Conservation (phyloP, 2,113 vertebrate species). For the Sylvia atricapilla region DNA sequence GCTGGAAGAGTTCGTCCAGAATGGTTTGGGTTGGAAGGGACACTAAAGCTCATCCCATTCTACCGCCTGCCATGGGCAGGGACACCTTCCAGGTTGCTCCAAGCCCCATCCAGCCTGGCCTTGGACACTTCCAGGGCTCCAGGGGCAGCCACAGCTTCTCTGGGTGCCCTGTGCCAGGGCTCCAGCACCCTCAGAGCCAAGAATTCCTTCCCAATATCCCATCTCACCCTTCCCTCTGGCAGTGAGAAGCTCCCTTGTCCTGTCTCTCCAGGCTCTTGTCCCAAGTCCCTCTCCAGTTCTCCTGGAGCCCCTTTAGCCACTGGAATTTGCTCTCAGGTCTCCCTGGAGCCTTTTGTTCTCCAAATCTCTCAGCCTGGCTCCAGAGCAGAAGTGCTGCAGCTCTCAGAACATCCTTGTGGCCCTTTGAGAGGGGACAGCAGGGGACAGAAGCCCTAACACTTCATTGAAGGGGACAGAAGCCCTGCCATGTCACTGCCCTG, state of each 20-base stretch:
- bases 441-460: not conserved
- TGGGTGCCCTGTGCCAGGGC: not conserved
- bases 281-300: not conserved
- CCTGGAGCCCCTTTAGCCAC: not conserved
- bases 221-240: not conserved
- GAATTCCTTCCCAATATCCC: not conserved
- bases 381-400: not conserved
- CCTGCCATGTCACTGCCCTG: fast-evolving
- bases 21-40: no score
- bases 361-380: not conserved
- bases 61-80: not conserved
- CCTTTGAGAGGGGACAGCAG: not conserved
- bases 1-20: not conserved
- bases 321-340: not conserved
- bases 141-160: not conserved
- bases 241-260: not conserved
- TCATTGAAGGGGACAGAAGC: not conserved
- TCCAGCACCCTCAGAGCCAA: not conserved
- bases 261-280: not conserved
- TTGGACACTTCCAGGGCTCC: not conserved
- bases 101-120: fast-evolving
- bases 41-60: no score
- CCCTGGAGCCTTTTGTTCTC: not conserved
- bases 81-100: not conserved
- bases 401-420: not conserved